Base-by-base conservation (phyloP, 2,113 vertebrate genomes). In the Crotalus viridis region DNA sequence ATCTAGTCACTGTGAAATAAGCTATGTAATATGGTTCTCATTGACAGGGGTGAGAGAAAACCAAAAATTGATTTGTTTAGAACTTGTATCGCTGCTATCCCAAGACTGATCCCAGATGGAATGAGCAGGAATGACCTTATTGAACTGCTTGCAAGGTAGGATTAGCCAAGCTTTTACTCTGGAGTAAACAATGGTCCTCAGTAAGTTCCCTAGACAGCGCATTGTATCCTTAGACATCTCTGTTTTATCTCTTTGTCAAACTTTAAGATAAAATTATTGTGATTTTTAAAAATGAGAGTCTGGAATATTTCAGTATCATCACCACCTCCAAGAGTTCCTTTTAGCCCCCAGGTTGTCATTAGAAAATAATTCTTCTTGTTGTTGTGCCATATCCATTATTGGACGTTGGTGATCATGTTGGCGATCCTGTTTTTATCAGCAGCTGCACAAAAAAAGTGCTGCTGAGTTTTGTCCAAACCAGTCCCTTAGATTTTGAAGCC, bases 31-130 rank as follows among this genome's bases (percentile, higher is more conserved):
- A 39, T 92, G n/a, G 81, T 94, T 13, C 95, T 3, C 94, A 97
- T 96, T 97, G 93, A 1, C 95, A 99, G 99, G 85, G 99, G 99
- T 55, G 99, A 99, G 96, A 98, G 99, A 95, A 99, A 99, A 97
- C 99, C 99, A 92, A 99, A 99, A 98, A 99, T 99, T 48, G 99
- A 99, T 96, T 98, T 99, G 95, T 99, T 99, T 97, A 98, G 99
- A 96, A 99, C 99, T 9, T 99, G 99, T 90, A 98, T 99, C 95
- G 99, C 99, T 95, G 99, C 99, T 95, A 99, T 99, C 95, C 99
- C 99, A 61, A 98, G 99, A 95, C 96, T 99, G 96, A 99, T 99
- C 97, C 99, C 99, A 93, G 99, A 99, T 43, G 99, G 99, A 95
- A 99, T 99, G 99, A 99, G 98, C 97, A 98, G 98, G 97, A 99